These are phyloP conservation scores for Lepidocyrtinus sp. DNA, from an alignment of 2,888 invertebrate genomes.

Conservation along the genomic window DNA sequence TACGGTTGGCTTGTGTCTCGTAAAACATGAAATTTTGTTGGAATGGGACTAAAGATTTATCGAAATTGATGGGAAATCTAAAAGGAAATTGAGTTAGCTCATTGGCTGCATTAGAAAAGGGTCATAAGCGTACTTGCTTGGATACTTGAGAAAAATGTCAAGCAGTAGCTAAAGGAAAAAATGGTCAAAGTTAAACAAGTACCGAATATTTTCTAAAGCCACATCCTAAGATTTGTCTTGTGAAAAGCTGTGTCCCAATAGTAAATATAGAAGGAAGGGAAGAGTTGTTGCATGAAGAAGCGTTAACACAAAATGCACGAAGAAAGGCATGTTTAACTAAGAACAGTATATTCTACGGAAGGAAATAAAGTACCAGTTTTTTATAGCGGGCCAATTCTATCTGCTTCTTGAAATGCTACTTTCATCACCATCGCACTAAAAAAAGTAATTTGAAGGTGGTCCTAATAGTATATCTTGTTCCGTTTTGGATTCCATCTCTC, in stretches of 20 bases:
- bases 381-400: not conserved
- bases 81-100: constrained; percentile 67
- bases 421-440: constrained; percentile 21
- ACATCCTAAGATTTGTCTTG: not conserved
- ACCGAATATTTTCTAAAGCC: too few species aligned
- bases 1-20: too few species aligned
- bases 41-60: constrained; percentile 70
- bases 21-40: too few species aligned
- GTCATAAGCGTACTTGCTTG: constrained; percentile 17
- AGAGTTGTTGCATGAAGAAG: not conserved
- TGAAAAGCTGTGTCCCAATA: not conserved
- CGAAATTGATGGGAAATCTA: constrained; percentile 67
- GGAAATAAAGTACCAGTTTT: not conserved
- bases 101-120: constrained; percentile 65
- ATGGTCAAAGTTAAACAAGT: too few species aligned
- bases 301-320: not conserved
- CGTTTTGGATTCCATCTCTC: not conserved
- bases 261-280: not conserved
- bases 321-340: not conserved
- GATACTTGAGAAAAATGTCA: too few species aligned
- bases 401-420: not conserved
- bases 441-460: constrained; percentile 37
- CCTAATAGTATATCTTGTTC: constrained; percentile 7
- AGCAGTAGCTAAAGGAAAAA: too few species aligned
- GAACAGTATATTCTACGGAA: not conserved